phyloP scores from a whole-genome alignment of 2,888 invertebrate species.

The Entomobrya multifasciata region DNA sequence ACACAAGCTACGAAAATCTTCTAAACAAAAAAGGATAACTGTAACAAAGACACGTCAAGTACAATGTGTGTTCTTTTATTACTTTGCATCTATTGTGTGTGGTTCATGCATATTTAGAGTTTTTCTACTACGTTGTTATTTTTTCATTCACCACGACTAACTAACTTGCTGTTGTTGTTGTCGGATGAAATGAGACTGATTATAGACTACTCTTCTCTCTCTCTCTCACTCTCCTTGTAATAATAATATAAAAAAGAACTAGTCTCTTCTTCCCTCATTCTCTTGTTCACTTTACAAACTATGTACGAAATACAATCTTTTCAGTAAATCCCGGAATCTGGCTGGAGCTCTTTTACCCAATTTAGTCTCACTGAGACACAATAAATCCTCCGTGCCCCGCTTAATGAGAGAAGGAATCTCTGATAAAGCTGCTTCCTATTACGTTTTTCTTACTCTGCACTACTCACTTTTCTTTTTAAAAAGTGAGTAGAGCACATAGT shows the following conservation, averaged over 20 bases:
- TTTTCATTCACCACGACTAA: slow-evolving; percentile 26
- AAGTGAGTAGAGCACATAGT: too few relatives aligned
- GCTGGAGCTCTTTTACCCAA: slow-evolving; percentile 57
- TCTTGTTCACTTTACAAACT: neutral
- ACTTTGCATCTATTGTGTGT: neutral
- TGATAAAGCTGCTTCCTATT: slow-evolving; percentile 44
- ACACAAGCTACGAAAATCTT: neutral
- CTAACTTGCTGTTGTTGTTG: slow-evolving; percentile 27
- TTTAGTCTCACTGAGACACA: slow-evolving; percentile 55
- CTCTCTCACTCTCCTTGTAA: too few relatives aligned
- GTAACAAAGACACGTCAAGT: slow-evolving; percentile 24
- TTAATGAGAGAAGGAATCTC: slow-evolving; percentile 61
- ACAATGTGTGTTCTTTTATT: neutral
- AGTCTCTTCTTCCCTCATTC: neutral
- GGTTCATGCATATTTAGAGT: slow-evolving; percentile 19
- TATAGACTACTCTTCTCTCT: neutral
- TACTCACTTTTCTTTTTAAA: too few relatives aligned
- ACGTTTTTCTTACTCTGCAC: too few relatives aligned
- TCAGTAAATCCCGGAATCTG: slow-evolving; percentile 65
- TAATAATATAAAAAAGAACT: neutral
- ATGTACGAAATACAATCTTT: neutral
- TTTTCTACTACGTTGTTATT: slow-evolving; percentile 13
- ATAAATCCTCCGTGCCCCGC: slow-evolving; percentile 64
- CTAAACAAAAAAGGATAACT: neutral
- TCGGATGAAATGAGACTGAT: slow-evolving; percentile 1